These are phyloP conservation scores for Dicycla oo DNA, from an alignment of 2,888 invertebrate genomes.

Conservation along the genomic window DNA sequence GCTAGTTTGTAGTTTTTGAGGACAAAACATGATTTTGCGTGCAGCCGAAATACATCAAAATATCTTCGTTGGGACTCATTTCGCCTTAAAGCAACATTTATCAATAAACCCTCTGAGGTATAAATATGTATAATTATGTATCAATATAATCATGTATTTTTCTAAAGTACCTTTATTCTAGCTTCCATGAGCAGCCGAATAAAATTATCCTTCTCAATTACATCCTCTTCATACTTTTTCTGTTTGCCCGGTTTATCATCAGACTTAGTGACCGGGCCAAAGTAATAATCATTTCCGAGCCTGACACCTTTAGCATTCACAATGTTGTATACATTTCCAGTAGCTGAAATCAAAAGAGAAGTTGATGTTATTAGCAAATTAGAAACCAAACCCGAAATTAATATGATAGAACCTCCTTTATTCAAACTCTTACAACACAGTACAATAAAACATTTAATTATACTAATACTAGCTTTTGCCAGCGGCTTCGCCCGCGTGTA, in stretches of 20 bases:
- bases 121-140: too few relatives aligned
- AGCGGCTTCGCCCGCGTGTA: too few relatives aligned
- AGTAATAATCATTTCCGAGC: conserved; percentile 85
- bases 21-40: too few relatives aligned
- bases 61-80: too few relatives aligned
- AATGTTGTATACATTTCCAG: conserved; percentile 88
- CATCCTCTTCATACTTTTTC: conserved; percentile 70
- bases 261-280: conserved; percentile 72
- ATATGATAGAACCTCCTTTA: neutral
- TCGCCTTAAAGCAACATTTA: too few relatives aligned
- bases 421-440: neutral
- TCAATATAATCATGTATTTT: neutral
- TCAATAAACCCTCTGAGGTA: too few relatives aligned
- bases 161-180: conserved; percentile 75
- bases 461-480: too few relatives aligned
- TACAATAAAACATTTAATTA: neutral
- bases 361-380: neutral
- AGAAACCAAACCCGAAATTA: neutral
- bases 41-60: too few relatives aligned
- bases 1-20: too few relatives aligned
- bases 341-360: conserved; percentile 75
- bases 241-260: conserved; percentile 58
- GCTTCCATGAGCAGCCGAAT: conserved; percentile 82
- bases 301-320: conserved; percentile 84
- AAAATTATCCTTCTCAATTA: conserved; percentile 78